Evolutionary conservation across 2,888 invertebrate species (phyloP), one percentile per base, ranked within the genome.

Genomic region (Cyclophora punctaria): DNA sequence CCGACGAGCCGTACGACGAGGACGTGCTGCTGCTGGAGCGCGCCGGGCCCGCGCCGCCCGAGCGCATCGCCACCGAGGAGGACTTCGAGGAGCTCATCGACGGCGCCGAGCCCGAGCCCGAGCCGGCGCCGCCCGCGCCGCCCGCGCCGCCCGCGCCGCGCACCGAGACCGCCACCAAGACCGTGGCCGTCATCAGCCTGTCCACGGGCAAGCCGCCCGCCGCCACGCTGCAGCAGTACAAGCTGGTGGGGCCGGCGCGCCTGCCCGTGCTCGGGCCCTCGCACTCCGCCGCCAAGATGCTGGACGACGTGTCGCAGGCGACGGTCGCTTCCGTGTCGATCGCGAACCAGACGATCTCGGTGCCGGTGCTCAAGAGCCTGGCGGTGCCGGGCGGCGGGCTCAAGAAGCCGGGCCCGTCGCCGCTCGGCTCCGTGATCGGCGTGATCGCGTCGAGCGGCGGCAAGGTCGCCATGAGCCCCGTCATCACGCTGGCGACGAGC

Each of bases 51-150:
- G 91, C 92, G 1, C 91, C 92, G 0, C 92, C 92, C 60, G 91
- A 92, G 62, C 90, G 90, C 0, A 90, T 92, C 53, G 90, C 91
- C 0, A 92, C 92, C 0, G 91, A 91, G 59, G 92, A 92, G 73
- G 92, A 92, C 67, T 92, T 92, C 62, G 92, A 92, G 63, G 91
- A 92, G 57, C 72, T 92, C 33, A 92, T 92, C 42, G 92, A 92
- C 59, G 90, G 91, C 59, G 91, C 91, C 48, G 86, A 84, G 46
- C 60, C 52, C 2, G 86, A 77, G 41, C 79, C 79, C 20, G 85
- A 89, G 62, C 43, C 45, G 3, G 45, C 61, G 2, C 52, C 64
- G 1, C 67, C 44, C 3, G 42, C 7, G 3, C 7, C 42, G 2
- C n/a, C 73, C 3, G 72, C 72, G 66, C 81, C 86, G 5, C 79